A percentile compares a stretch with the other conserved stretches of the same genome.
These are phyloP conservation scores for Rosalia funebris DNA, from an alignment of 2,888 invertebrate genomes.

Conservation along the genomic window DNA sequence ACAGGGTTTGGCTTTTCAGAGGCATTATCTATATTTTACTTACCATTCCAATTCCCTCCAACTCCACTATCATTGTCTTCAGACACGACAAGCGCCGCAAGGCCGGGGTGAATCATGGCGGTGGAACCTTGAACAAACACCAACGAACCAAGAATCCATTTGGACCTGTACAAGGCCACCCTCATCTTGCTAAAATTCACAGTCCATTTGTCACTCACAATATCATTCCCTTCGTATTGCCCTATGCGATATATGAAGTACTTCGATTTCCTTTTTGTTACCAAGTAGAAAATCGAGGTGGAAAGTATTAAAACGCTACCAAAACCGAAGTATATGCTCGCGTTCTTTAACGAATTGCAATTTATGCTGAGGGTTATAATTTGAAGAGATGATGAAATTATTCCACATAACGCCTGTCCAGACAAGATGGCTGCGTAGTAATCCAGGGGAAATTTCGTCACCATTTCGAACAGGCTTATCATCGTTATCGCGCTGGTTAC, in stretches of 20 bases:
- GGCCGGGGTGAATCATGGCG: conserved; percentile 47
- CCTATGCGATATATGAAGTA: conserved; percentile 47
- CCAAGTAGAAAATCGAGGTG: conserved; percentile 40
- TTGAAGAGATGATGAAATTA: conserved; percentile 45
- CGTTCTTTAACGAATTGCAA: conserved; percentile 19
- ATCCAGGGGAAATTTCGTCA: conserved; percentile 46
- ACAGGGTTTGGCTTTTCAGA: too few species aligned
- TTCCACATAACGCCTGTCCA: conserved; percentile 50
- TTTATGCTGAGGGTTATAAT: conserved; percentile 36
- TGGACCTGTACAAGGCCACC: conserved; percentile 29
- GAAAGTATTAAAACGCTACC: conserved; percentile 39
- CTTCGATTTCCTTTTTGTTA: conserved; percentile 41
- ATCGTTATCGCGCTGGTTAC: conserved; percentile 45
- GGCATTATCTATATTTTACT: too few species aligned
- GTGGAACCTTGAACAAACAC: conserved; percentile 46
- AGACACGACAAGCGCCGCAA: conserved; percentile 44
- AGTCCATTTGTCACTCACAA: conserved; percentile 16
- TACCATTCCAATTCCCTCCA: conserved; percentile 45
- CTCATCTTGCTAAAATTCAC: conserved; percentile 25
- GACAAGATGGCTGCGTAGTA: conserved; percentile 46
- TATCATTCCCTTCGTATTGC: conserved; percentile 15
- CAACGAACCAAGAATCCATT: conserved; percentile 42
- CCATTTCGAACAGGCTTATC: conserved; percentile 49
- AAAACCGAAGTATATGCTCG: conserved; percentile 30
- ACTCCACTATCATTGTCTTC: conserved; percentile 21